A percentile compares a stretch with the other conserved stretches of the same genome.
Conservation (phyloP, 2,888 invertebrate genomes). For the Hydroisotoma schaefferi region DNA sequence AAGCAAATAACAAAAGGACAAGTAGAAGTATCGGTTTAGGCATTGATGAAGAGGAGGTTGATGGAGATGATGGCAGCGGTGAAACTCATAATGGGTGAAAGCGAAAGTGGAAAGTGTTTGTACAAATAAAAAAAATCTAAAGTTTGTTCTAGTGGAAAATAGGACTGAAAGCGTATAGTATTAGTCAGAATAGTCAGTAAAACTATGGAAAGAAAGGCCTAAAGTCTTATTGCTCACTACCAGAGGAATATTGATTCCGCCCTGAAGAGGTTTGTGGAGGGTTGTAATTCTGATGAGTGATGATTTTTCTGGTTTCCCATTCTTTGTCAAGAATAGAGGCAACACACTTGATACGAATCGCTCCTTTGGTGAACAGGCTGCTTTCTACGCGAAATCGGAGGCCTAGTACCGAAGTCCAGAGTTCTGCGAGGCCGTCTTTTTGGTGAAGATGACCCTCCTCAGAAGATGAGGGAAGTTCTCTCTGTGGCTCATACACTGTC, state of each 20-base stretch:
- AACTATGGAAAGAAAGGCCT: not conserved
- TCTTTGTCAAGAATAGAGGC: slow-evolving; percentile 7
- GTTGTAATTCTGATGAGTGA: slow-evolving; percentile 16
- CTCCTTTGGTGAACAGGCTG: slow-evolving; percentile 4
- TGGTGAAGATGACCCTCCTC: not conserved
- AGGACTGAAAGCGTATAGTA: too few relatives aligned
- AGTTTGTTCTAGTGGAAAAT: too few relatives aligned
- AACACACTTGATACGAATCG: slow-evolving; percentile 9
- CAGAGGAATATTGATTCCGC: slow-evolving; percentile 4
- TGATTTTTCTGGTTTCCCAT: slow-evolving; percentile 4
- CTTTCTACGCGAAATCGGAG: slow-evolving; percentile 2
- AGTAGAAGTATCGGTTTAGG: not conserved
- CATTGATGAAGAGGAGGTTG: not conserved
- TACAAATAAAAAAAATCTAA: too few relatives aligned
- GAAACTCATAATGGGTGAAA: not conserved
- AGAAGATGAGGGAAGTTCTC: slow-evolving; percentile 1
- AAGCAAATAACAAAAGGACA: too few relatives aligned
- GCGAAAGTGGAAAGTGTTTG: not conserved
- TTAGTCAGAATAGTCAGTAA: not conserved
- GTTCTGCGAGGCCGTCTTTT: not conserved
- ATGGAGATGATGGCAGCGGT: not conserved
- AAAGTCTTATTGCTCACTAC: too few relatives aligned
- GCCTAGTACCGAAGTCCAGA: slow-evolving; percentile 8
- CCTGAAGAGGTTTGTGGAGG: slow-evolving; percentile 3
- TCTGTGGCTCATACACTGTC: slow-evolving; percentile 12